These are phyloP conservation scores for Masticophis lateralis DNA, from an alignment of 2,797 vertebrate genomes.

Conservation along the genomic window DNA sequence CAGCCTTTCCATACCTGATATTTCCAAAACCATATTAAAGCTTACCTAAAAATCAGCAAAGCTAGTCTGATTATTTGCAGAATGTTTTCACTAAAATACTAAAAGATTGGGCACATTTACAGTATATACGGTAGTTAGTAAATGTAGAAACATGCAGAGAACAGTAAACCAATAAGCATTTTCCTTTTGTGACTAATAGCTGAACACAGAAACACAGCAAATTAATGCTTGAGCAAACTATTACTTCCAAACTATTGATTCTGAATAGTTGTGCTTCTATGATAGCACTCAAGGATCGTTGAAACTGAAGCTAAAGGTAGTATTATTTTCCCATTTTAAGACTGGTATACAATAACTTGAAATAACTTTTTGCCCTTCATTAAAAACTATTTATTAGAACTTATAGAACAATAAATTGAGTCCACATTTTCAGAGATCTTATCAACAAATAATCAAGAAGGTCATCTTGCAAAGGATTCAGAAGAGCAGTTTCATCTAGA, in stretches of 20 bases:
- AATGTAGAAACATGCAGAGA: background rate
- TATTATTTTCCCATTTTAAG: background rate
- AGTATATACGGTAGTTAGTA: background rate
- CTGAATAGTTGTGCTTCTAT: background rate
- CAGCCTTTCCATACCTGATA: background rate
- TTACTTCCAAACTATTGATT: background rate
- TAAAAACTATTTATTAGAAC: background rate
- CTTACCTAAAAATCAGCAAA: background rate
- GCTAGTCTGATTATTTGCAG: background rate
- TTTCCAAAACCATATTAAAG: background rate
- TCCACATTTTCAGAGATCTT: background rate
- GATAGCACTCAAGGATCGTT: background rate
- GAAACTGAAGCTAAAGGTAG: background rate
- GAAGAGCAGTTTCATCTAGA: background rate
- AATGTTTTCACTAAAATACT: background rate
- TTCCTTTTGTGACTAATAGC: background rate
- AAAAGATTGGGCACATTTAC: background rate
- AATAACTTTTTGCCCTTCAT: background rate
- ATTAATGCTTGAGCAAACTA: background rate
- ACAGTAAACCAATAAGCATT: background rate
- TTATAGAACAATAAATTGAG: background rate
- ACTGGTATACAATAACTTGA: background rate
- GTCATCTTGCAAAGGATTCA: background rate
- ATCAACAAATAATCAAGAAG: background rate
- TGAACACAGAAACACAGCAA: background rate